Percentiles rank a stretch among this genome's conserved stretches.
Evolutionary conservation across 2,113 vertebrate genomes (phyloP).

Genomic region (Oceanites oceanicus): DNA sequence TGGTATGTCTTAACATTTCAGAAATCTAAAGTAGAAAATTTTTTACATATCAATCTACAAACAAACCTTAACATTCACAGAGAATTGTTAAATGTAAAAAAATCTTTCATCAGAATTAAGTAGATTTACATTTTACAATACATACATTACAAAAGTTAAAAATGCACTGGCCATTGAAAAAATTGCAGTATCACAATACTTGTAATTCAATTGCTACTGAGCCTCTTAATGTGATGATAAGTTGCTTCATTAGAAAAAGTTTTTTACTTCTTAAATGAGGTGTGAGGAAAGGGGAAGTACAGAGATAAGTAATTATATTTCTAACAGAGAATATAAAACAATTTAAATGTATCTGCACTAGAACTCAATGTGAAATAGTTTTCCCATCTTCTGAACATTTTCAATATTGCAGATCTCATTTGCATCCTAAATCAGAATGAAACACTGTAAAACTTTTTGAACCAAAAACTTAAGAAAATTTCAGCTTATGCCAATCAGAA

Average conservation of each 20-base stretch:
- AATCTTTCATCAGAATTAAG: neutral
- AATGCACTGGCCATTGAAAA: neutral
- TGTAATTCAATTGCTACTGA: neutral
- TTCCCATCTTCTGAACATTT: neutral
- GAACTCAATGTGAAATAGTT: neutral
- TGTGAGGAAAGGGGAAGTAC: neutral
- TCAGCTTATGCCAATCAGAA: neutral
- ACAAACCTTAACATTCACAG: neutral
- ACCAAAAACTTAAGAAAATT: neutral
- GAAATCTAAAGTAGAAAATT: neutral
- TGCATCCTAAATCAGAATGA: neutral
- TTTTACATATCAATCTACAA: neutral
- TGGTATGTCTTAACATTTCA: neutral
- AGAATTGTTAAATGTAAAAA: neutral
- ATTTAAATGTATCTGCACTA: neutral
- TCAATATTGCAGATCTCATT: neutral
- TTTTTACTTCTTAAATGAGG: slow-evolving; percentile 9
- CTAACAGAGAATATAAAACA: neutral
- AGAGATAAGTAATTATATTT: neutral
- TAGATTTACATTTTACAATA: neutral
- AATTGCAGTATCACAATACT: neutral
- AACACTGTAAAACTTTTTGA: neutral
- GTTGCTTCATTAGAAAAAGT: slow-evolving; percentile 11
- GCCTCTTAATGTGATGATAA: slow-evolving; percentile 15
- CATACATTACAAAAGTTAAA: neutral